These are phyloP conservation scores for Xyrichtys novacula DNA, from an alignment of 2,797 vertebrate species.

Conservation along the genomic window DNA sequence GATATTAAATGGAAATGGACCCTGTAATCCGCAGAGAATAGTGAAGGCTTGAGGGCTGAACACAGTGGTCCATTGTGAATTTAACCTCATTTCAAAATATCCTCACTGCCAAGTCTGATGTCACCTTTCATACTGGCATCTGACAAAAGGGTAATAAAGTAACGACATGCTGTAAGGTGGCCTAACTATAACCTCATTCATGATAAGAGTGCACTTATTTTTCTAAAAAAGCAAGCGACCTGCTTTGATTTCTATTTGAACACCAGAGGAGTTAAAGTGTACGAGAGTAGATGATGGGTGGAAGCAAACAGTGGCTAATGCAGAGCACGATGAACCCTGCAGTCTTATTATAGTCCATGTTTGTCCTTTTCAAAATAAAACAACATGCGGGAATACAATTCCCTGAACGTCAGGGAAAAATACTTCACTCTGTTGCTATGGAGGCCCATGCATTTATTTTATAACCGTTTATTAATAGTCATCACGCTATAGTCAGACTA, in stretches of 20 bases:
- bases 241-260: not conserved
- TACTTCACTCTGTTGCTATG: not conserved
- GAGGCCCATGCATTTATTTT: not conserved
- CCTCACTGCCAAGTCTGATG: slow-evolving; percentile 12
- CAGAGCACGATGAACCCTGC: not conserved
- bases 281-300: slow-evolving; percentile 9
- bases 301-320: slow-evolving; percentile 26
- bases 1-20: slow-evolving; percentile 11
- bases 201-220: not conserved
- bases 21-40: slow-evolving; percentile 17
- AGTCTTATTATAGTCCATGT: not conserved
- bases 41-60: slow-evolving; percentile 19
- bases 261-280: slow-evolving; percentile 4
- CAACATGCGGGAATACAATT: not conserved
- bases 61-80: slow-evolving; percentile 18
- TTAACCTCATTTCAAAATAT: slow-evolving; percentile 39
- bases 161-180: not conserved
- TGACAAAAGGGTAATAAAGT: slow-evolving; percentile 12
- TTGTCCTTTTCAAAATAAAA: not conserved
- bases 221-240: not conserved
- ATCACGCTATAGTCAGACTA: not conserved
- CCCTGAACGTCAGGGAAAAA: not conserved
- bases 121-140: slow-evolving; percentile 27
- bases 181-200: slow-evolving; percentile 5
- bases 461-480: not conserved